phyloP scores from a whole-genome alignment of 2,888 invertebrate species.

The Netelia inedita region DNA sequence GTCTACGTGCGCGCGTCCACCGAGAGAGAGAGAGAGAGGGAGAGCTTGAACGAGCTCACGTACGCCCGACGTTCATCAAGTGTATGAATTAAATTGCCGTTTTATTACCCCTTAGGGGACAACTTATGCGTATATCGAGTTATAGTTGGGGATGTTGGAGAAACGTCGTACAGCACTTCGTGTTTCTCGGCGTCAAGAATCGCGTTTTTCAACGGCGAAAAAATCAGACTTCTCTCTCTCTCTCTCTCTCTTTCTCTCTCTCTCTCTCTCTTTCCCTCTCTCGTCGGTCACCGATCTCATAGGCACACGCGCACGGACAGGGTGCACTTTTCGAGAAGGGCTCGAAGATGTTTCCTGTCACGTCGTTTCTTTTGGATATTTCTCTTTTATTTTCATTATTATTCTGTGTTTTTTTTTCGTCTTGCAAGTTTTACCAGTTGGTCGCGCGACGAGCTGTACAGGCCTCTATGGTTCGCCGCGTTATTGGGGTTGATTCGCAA shows the following conservation, averaged over 20 bases:
- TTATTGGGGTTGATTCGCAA: conserved; percentile 68
- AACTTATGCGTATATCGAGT: conserved; percentile 62
- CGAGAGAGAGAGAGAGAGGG: background rate
- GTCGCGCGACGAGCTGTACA: conserved; percentile 29
- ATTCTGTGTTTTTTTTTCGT: background rate
- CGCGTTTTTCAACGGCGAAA: conserved; percentile 72
- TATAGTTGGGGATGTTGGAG: background rate
- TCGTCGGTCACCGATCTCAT: background rate
- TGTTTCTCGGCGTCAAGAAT: conserved; percentile 71
- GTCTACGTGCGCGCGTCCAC: background rate
- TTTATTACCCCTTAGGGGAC: conserved; percentile 82
- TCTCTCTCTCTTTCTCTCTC: conserved; percentile 46
- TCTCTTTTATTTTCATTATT: conserved; percentile 21
- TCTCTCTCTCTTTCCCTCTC: background rate
- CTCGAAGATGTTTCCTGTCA: conserved; percentile 38
- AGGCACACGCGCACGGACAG: conserved; percentile 3
- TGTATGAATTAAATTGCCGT: conserved; percentile 85
- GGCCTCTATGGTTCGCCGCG: conserved; percentile 45
- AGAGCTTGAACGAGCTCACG: conserved; percentile 57
- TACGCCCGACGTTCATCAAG: conserved; percentile 82
- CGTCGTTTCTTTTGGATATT: conserved; percentile 10
- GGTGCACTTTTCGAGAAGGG: conserved; percentile 35
- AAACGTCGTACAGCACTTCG: conserved; percentile 57
- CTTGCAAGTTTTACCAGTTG: conserved; percentile 35
- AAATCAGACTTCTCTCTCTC: conserved; percentile 58